A percentile compares a stretch with the other conserved stretches of the same genome.
Conservation (phyloP, 2,113 vertebrate species). For the Mohoua ochrocephala region DNA sequence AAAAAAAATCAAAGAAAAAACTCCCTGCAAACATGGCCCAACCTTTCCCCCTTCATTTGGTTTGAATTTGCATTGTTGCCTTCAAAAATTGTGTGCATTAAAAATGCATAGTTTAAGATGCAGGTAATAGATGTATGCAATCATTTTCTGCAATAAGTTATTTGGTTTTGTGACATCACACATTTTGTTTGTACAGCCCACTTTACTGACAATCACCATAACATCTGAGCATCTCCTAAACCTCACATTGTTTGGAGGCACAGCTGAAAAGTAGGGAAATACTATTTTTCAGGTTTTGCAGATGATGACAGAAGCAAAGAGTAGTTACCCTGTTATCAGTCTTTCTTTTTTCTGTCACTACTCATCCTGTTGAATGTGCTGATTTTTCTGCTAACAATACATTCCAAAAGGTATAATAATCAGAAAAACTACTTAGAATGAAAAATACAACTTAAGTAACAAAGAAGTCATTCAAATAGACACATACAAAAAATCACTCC, state of each 20-base stretch:
- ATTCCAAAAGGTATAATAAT: neutral
- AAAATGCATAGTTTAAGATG: neutral
- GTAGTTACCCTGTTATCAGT: neutral
- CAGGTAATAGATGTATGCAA: neutral
- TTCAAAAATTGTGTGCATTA: neutral
- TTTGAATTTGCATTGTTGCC: neutral
- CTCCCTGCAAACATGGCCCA: neutral
- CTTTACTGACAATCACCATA: neutral
- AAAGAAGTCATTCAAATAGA: neutral
- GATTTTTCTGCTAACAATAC: neutral
- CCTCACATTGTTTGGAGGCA: neutral
- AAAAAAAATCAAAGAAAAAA: neutral
- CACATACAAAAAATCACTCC: neutral
- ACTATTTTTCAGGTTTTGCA: neutral
- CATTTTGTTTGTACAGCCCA: neutral
- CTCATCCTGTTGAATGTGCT: neutral
- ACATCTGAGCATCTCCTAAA: neutral
- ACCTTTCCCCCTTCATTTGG: neutral
- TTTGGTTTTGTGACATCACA: neutral
- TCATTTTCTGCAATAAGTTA: neutral
- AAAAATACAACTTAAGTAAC: neutral
- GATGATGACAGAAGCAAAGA: neutral
- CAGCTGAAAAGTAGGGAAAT: neutral
- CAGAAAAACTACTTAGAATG: neutral
- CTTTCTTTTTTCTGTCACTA: neutral